A percentile compares a stretch with the other conserved stretches of the same genome.
Conservation (phyloP, 2,797 vertebrate species). For the Podarcis siculus region DNA sequence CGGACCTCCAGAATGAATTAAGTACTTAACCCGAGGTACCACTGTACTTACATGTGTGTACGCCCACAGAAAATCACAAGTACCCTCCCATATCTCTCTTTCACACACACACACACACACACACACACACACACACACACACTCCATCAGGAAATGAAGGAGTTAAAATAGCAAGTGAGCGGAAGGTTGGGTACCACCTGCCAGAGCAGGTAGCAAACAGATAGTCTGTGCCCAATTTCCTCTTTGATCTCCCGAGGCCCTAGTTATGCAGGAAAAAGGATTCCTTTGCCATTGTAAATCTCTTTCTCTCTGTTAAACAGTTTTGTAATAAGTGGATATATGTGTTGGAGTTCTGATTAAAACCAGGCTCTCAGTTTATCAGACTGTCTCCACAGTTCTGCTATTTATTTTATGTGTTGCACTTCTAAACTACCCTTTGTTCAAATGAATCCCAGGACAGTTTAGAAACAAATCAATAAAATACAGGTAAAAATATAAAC, state of each 20-base stretch:
- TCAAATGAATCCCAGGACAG: no score
- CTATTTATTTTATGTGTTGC: not conserved
- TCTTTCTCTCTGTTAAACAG: constrained; percentile 13
- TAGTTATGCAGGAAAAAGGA: constrained; percentile 52
- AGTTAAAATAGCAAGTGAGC: constrained; percentile 63
- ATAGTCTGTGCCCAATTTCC: constrained; percentile 28
- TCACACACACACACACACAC: no score
- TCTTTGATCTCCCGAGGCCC: constrained; percentile 64
- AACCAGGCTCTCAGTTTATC: not conserved
- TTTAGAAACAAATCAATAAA: no score
- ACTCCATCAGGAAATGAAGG: constrained; percentile 8
- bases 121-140: no score
- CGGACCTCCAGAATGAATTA: no score
- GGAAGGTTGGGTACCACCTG: constrained; percentile 48
- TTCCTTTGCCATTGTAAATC: constrained; percentile 21
- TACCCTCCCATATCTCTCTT: no score
- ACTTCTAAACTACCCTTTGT: no score
- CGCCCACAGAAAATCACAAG: no score
- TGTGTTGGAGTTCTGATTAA: not conserved
- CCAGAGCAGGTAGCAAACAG: constrained; percentile 64
- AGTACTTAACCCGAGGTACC: no score
- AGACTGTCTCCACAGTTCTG: not conserved
- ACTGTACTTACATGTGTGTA: no score
- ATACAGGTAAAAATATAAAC: no score
- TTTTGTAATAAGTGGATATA: not conserved